These are phyloP conservation scores for Lycaena phlaeas DNA, from an alignment of 2,888 invertebrate species.

Conservation along the genomic window DNA sequence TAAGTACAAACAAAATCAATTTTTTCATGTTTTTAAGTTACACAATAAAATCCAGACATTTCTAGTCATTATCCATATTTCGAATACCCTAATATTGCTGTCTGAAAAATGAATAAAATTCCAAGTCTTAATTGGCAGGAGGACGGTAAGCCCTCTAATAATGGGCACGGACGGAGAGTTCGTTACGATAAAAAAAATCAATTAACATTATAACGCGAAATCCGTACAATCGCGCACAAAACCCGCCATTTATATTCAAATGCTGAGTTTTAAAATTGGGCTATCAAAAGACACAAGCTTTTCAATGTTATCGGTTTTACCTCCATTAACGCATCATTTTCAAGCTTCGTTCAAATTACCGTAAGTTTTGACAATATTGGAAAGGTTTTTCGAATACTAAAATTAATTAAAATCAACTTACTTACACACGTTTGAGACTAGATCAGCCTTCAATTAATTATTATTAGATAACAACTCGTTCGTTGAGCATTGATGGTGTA, in stretches of 20 bases:
- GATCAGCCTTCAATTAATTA: too few relatives aligned
- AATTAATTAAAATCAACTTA: too few relatives aligned
- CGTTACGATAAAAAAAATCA: conserved; percentile 30
- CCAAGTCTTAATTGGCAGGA: conserved; percentile 27
- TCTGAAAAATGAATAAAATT: conserved; percentile 24
- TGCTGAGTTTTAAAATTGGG: conserved; percentile 3
- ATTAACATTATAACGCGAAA: conserved; percentile 29
- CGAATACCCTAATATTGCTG: neutral
- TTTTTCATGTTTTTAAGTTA: neutral
- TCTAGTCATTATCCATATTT: neutral
- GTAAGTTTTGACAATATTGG: too few relatives aligned
- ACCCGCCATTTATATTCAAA: neutral
- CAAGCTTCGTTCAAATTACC: too few relatives aligned
- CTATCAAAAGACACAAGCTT: neutral
- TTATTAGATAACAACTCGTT: too few relatives aligned
- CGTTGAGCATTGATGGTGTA: too few relatives aligned
- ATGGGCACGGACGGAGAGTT: conserved; percentile 24
- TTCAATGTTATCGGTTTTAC: neutral
- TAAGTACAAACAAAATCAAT: too few relatives aligned
- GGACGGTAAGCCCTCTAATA: conserved; percentile 26
- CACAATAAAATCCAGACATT: too few relatives aligned
- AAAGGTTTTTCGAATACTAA: too few relatives aligned
- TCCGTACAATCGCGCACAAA: conserved; percentile 9
- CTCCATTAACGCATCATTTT: too few relatives aligned
- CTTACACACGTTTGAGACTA: neutral